These are phyloP conservation scores for Pelobates cultripes DNA, from an alignment of 2,797 vertebrate species.

Conservation along the genomic window DNA sequence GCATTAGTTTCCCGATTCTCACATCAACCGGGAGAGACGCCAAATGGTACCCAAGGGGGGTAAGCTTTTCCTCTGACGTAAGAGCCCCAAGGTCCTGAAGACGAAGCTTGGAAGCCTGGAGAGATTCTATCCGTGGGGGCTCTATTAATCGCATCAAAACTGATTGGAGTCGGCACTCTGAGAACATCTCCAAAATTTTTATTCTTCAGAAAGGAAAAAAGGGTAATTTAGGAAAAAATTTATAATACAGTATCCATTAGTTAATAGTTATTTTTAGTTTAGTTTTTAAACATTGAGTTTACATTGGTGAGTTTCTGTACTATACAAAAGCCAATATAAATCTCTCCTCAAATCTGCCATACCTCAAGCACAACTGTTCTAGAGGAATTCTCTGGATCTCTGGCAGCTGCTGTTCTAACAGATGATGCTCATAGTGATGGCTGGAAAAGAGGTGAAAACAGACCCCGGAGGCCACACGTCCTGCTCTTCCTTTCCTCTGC, in stretches of 20 bases:
- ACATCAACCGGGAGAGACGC: constrained; percentile 96
- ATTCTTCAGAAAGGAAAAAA: constrained; percentile 74
- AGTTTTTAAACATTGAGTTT: no score
- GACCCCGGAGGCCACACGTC: constrained; percentile 91
- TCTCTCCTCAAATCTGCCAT: constrained; percentile 4
- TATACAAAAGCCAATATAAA: no score
- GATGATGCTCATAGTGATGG: constrained; percentile 88
- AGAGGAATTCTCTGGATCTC: constrained; percentile 94
- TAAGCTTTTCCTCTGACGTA: constrained; percentile 85
- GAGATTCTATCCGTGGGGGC: constrained; percentile 80
- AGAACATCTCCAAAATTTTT: constrained; percentile 94
- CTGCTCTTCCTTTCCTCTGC: constrained; percentile 92
- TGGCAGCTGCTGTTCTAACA: constrained; percentile 89
- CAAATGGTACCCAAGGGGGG: constrained; percentile 94
- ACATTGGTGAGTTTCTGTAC: no score
- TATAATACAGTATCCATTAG: no score
- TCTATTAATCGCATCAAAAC: constrained; percentile 92
- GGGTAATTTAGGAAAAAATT: no score
- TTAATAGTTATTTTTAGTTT: no score
- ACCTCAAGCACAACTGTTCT: constrained; percentile 96
- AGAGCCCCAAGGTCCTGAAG: constrained; percentile 90
- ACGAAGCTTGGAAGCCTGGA: constrained; percentile 84
- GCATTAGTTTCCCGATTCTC: constrained; percentile 95
- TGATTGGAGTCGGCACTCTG: constrained; percentile 78
- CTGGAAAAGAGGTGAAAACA: constrained; percentile 97